Evolutionary conservation across 2,797 vertebrate genomes (phyloP).

Genomic region (Poecilia velifera): DNA sequence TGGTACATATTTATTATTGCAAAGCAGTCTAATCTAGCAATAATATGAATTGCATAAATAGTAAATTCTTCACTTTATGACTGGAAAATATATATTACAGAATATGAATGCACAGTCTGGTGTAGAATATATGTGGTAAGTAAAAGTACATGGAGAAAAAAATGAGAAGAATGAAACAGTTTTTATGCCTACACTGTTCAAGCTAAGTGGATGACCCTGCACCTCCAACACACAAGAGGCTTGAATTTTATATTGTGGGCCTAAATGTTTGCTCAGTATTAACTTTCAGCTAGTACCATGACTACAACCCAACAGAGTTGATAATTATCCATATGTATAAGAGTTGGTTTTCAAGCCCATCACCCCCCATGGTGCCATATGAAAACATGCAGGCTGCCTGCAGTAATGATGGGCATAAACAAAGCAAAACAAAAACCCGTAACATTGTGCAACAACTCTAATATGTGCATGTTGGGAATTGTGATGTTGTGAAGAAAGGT

Average conservation of each 20-base stretch:
- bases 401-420: conserved; percentile 26
- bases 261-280: conserved; percentile 45
- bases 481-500: background rate
- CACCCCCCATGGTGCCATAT: conserved; percentile 14
- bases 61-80: background rate
- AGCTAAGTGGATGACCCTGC: conserved; percentile 31
- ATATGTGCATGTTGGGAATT: background rate
- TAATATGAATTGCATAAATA: background rate
- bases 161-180: background rate
- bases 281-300: conserved; percentile 30
- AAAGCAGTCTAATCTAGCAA: background rate
- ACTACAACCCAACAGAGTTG: conserved; percentile 32
- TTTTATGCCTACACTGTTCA: conserved; percentile 20
- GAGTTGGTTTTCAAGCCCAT: conserved; percentile 1
- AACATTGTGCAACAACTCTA: conserved; percentile 11
- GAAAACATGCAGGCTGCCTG: conserved; percentile 9
- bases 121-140: background rate
- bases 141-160: background rate
- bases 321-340: conserved; percentile 46
- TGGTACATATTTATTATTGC: background rate
- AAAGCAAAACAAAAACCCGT: conserved; percentile 28
- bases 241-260: conserved; percentile 24
- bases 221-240: conserved; percentile 30
- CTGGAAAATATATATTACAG: background rate
- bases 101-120: background rate